Conservation (phyloP, 2,797 vertebrate species). For the Lerista edwardsae region DNA sequence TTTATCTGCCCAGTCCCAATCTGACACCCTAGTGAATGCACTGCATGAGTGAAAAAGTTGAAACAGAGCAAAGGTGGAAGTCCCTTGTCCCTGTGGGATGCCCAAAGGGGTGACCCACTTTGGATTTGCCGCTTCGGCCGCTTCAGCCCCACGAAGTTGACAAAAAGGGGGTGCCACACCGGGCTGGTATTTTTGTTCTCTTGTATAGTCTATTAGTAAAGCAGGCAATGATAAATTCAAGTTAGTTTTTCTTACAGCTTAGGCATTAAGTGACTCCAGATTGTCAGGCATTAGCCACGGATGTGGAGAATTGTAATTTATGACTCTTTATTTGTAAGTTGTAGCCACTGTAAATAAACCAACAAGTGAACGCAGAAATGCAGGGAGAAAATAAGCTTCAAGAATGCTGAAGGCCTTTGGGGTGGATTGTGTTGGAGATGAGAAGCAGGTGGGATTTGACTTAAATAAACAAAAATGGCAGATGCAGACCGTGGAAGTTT, state of each 20-base stretch:
- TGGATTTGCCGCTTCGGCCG: no score
- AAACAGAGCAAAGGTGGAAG: no score
- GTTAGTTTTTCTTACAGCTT: slow-evolving; percentile 26
- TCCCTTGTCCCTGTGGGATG: no score
- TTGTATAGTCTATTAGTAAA: neutral
- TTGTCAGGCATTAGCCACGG: slow-evolving; percentile 16
- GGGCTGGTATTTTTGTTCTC: neutral
- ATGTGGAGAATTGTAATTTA: neutral
- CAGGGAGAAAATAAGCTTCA: slow-evolving; percentile 4
- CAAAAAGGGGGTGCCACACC: no score
- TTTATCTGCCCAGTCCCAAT: no score
- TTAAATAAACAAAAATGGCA: slow-evolving; percentile 11
- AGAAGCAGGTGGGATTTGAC: slow-evolving; percentile 30
- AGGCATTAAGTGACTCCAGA: slow-evolving; percentile 10
- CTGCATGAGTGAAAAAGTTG: no score
- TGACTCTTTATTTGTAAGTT: slow-evolving; percentile 23
- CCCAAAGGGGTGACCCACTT: no score
- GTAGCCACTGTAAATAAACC: neutral
- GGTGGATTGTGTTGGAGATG: slow-evolving; percentile 12
- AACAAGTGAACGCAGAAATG: slow-evolving; percentile 3
- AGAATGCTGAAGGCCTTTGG: slow-evolving; percentile 6
- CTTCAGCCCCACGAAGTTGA: no score
- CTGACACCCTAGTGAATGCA: no score
- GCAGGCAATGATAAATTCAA: slow-evolving; percentile 46
- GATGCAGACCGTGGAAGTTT: neutral